Evolutionary conservation across 1,140 invertebrate genomes (phyloP).

Genomic region (Homalodisca vitripennis): DNA sequence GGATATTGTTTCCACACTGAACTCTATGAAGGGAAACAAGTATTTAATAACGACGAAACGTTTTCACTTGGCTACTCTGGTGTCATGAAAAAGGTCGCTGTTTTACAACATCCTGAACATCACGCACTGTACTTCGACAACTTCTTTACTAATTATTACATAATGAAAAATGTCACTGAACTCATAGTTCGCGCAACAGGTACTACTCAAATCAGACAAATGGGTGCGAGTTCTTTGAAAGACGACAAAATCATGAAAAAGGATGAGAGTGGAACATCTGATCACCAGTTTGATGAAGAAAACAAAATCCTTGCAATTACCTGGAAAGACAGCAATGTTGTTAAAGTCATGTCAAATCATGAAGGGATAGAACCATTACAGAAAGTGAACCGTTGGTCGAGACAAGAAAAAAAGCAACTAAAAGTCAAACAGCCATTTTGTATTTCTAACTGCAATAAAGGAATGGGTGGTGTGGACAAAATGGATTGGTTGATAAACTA

Average conservation of each 20-base stretch:
- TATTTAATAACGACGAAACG: slow-evolving; percentile 12
- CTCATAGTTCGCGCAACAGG: slow-evolving; percentile 14
- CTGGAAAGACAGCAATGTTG: slow-evolving; percentile 38
- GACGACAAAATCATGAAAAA: slow-evolving; percentile 16
- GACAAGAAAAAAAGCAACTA: slow-evolving; percentile 33
- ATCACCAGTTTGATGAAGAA: neutral
- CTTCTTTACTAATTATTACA: slow-evolving; percentile 45
- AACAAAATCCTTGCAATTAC: slow-evolving; percentile 14
- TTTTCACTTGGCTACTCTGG: slow-evolving; percentile 22
- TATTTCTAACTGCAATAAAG: slow-evolving; percentile 37
- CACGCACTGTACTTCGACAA: slow-evolving; percentile 43
- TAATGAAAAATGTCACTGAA: slow-evolving; percentile 31
- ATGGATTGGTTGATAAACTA: slow-evolving; percentile 34
- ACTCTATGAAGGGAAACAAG: slow-evolving; percentile 32
- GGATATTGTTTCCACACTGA: slow-evolving; percentile 31
- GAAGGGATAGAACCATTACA: slow-evolving; percentile 33
- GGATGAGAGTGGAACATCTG: slow-evolving; percentile 18
- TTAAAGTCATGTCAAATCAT: slow-evolving; percentile 36
- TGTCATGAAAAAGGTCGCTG: slow-evolving; percentile 14
- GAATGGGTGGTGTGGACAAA: slow-evolving; percentile 34
- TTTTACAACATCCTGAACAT: slow-evolving; percentile 13
- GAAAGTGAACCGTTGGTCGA: slow-evolving; percentile 36
- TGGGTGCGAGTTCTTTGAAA: slow-evolving; percentile 19
- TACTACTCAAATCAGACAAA: slow-evolving; percentile 11
- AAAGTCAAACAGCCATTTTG: slow-evolving; percentile 34